A percentile compares a stretch with the other conserved stretches of the same genome.
phyloP scores from a whole-genome alignment of 2,113 vertebrate species.

The Greenwoodochromis staneri region DNA sequence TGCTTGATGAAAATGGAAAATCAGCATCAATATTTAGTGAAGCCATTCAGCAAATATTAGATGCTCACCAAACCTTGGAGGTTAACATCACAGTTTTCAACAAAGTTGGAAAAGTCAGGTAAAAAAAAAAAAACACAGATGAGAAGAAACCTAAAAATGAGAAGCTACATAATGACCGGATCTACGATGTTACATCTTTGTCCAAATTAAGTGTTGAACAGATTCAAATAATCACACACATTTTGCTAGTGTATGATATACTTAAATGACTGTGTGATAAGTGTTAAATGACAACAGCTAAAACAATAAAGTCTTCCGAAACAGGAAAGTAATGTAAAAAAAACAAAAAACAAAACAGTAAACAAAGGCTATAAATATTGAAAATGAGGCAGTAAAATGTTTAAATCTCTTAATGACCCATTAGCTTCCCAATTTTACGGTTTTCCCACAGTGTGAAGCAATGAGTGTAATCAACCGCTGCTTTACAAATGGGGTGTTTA shows the following conservation, averaged over 20 bases:
- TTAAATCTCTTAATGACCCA: neutral
- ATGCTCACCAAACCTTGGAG: neutral
- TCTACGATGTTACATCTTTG: neutral
- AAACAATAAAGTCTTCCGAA: neutral
- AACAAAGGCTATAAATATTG: neutral
- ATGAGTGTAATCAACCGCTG: neutral
- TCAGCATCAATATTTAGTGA: neutral
- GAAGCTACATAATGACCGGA: neutral
- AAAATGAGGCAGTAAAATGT: neutral
- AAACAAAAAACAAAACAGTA: neutral
- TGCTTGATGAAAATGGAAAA: neutral
- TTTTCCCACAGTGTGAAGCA: neutral
- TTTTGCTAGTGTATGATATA: neutral
- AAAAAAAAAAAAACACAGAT: neutral
- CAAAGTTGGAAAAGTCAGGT: neutral
- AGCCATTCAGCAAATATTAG: neutral
- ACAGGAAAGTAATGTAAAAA: neutral
- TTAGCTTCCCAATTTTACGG: neutral
- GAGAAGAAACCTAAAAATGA: neutral
- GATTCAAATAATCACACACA: neutral
- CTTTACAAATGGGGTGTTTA: neutral
- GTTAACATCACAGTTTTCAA: neutral
- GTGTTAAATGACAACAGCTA: neutral
- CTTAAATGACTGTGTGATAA: neutral
- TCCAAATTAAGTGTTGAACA: neutral